Conservation (phyloP, 2,113 vertebrate genomes). For the Silurus asotus region DNA sequence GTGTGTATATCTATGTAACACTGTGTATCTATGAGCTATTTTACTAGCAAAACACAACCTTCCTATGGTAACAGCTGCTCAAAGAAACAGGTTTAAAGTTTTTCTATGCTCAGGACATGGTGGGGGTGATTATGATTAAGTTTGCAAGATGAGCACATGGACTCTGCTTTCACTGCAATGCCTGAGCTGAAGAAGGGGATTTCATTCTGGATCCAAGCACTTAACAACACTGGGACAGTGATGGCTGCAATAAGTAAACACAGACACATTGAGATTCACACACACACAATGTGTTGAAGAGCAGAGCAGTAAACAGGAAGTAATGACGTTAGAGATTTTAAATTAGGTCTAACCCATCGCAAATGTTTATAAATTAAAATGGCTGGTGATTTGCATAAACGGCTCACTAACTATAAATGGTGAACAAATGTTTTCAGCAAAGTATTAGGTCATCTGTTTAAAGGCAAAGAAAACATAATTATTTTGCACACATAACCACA, state of each 20-base stretch:
- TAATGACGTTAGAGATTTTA: background rate
- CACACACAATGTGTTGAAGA: background rate
- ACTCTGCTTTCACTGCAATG: conserved; percentile 42
- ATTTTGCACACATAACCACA: conserved; percentile 39
- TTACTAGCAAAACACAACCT: conserved; percentile 42
- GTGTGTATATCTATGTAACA: background rate
- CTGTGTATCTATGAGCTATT: conserved; percentile 20
- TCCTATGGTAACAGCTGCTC: conserved; percentile 29
- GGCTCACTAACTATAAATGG: conserved; percentile 27
- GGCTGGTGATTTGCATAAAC: background rate
- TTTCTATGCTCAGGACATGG: conserved; percentile 49
- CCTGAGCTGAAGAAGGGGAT: background rate
- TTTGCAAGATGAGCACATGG: background rate
- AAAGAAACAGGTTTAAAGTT: conserved; percentile 10
- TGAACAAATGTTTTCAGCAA: conserved; percentile 29
- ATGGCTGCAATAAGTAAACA: conserved; percentile 3
- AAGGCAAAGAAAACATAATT: conserved; percentile 39
- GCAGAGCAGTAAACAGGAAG: background rate
- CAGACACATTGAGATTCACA: background rate
- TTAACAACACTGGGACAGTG: conserved; percentile 19
- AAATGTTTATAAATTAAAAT: conserved; percentile 16
- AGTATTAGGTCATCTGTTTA: conserved; percentile 43
- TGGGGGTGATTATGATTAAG: conserved; percentile 12
- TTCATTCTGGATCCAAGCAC: conserved; percentile 31
- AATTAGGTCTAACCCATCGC: conserved; percentile 7